phyloP scores from a whole-genome alignment of 2,113 vertebrate species.

The Strix aluco region DNA sequence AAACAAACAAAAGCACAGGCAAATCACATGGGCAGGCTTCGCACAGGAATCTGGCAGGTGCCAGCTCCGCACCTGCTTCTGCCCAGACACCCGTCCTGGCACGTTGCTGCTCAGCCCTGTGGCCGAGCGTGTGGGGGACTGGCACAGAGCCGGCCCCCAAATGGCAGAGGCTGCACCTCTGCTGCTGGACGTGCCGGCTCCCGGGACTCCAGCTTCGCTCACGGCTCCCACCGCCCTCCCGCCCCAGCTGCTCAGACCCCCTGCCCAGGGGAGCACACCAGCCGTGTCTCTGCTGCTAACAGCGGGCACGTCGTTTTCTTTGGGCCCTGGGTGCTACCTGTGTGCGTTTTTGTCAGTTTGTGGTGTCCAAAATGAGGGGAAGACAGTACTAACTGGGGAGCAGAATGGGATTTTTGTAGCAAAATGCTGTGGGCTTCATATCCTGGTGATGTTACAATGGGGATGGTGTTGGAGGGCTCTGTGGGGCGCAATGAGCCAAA shows the following conservation, averaged over 20 bases:
- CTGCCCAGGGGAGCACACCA: rapidly evolving
- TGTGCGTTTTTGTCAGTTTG: background rate
- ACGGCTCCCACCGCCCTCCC: background rate
- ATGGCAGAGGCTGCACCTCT: background rate
- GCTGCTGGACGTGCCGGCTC: background rate
- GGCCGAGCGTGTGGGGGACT: rapidly evolving
- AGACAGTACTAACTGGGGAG: background rate
- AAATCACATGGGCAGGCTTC: background rate
- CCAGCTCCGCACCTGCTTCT: background rate
- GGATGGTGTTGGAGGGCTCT: background rate
- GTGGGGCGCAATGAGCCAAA: background rate
- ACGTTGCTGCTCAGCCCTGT: background rate
- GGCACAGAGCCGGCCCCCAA: background rate
- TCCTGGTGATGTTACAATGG: background rate
- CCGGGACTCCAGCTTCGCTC: background rate
- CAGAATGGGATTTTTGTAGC: background rate
- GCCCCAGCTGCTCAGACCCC: background rate
- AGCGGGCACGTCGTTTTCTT: rapidly evolving
- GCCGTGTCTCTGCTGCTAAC: too few species aligned
- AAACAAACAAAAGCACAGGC: background rate
- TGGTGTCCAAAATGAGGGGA: background rate
- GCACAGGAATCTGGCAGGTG: background rate
- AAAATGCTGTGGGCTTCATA: background rate
- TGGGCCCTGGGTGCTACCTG: rapidly evolving
- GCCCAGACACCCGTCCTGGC: background rate